Evolutionary conservation across 2,888 invertebrate genomes (phyloP), one percentile per base, ranked within the genome.

Genomic region (Mantis religiosa): DNA sequence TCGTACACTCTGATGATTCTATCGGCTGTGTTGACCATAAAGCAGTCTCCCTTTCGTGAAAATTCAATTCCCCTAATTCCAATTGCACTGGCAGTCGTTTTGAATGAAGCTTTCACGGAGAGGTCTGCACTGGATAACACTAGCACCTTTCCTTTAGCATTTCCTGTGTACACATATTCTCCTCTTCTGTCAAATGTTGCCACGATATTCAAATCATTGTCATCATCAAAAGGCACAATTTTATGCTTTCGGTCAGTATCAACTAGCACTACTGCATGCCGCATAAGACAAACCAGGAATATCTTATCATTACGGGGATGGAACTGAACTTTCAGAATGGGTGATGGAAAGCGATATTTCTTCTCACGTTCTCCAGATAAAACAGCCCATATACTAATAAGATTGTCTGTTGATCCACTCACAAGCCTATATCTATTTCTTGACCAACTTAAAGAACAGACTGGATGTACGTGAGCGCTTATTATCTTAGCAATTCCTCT

Each of bases 61-160:
- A 99, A 99, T 93, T 99, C 99, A 91, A 99, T 99, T 92, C 99
- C n/a, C n/a, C n/a, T n/a, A n/a, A n/a, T n/a, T n/a, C n/a, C n/a
- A n/a, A n/a, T n/a, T n/a, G n/a, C n/a, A n/a, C n/a, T n/a, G n/a
- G n/a, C n/a, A n/a, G n/a, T n/a, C n/a, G n/a, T n/a, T n/a, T n/a
- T n/a, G n/a, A n/a, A n/a, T n/a, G n/a, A n/a, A n/a, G n/a, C n/a
- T n/a, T n/a, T n/a, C n/a, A n/a, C n/a, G n/a, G n/a, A n/a, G n/a
- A n/a, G n/a, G n/a, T n/a, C n/a, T n/a, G n/a, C n/a, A n/a, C n/a
- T n/a, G n/a, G n/a, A n/a, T n/a, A n/a, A n/a, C n/a, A n/a, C n/a
- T n/a, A n/a, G n/a, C n/a, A n/a, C n/a, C n/a, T n/a, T n/a, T n/a
- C n/a, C n/a, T n/a, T n/a, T n/a, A n/a, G n/a, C n/a, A n/a, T n/a